phyloP scores from a whole-genome alignment of 2,888 invertebrate genomes.

The Drosophila infuscata region DNA sequence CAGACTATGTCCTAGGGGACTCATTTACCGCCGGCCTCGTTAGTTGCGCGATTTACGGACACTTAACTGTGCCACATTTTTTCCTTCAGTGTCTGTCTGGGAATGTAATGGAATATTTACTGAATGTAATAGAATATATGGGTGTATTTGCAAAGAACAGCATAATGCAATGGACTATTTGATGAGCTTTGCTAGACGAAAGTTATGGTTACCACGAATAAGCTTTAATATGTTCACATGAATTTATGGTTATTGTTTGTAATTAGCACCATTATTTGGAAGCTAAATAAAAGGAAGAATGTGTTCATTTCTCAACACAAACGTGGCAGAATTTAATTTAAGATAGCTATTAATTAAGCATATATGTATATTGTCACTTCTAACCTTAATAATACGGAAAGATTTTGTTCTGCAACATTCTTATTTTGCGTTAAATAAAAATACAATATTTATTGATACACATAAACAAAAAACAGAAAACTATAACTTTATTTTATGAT shows the following conservation, averaged over 20 bases:
- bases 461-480: not conserved
- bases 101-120: slow-evolving; percentile 9
- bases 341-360: not conserved
- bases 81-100: slow-evolving; percentile 7
- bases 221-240: not conserved
- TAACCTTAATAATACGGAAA: not conserved
- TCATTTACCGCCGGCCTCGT: slow-evolving; percentile 16
- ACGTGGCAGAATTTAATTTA: too few relatives aligned
- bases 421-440: not conserved
- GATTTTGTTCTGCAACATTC: not conserved
- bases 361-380: not conserved
- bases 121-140: not conserved
- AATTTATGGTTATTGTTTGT: not conserved
- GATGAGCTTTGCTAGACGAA: not conserved
- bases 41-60: slow-evolving; percentile 57
- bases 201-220: not conserved
- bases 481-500: not conserved
- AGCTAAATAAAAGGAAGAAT: not conserved
- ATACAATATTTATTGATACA: not conserved
- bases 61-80: slow-evolving; percentile 17
- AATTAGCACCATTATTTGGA: not conserved
- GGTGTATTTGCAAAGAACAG: not conserved
- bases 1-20: slow-evolving; percentile 28
- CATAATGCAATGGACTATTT: not conserved
- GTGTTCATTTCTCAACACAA: not conserved